phyloP scores from a whole-genome alignment of 1,140 invertebrate species.

The Adoxophyes honmai region DNA sequence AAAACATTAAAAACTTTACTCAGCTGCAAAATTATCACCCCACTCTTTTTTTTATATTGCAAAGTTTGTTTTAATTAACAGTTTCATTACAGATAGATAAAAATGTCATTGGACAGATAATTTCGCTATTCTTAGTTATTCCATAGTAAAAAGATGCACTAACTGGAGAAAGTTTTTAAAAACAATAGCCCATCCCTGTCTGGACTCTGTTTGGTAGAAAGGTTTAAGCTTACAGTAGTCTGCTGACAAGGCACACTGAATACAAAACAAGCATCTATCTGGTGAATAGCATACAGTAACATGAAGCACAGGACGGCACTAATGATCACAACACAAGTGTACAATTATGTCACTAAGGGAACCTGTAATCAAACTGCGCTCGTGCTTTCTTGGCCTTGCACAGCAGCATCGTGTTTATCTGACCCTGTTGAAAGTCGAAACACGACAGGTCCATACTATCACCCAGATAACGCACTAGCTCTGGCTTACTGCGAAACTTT shows the following conservation, averaged over 20 bases:
- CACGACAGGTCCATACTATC: constrained; percentile 87
- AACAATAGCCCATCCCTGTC: too few species aligned
- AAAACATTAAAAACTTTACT: too few species aligned
- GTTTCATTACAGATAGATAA: too few species aligned
- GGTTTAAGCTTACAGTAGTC: too few species aligned
- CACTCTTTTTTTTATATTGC: too few species aligned
- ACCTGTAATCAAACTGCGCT: constrained; percentile 83
- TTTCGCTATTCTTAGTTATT: too few species aligned
- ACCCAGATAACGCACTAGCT: constrained; percentile 86
- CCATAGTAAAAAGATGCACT: too few species aligned
- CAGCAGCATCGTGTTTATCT: constrained; percentile 81
- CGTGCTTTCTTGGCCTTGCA: constrained; percentile 82
- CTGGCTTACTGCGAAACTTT: constrained; percentile 89
- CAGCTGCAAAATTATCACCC: too few species aligned
- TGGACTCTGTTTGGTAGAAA: too few species aligned
- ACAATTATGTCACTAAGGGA: constrained; percentile 63
- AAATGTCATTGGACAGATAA: too few species aligned
- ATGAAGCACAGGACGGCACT: constrained; percentile 64
- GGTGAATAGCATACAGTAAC: constrained; percentile 47
- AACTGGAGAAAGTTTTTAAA: too few species aligned
- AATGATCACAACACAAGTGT: constrained; percentile 71
- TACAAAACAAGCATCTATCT: constrained; percentile 39
- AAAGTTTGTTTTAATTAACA: too few species aligned
- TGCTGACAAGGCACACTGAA: constrained; percentile 26
- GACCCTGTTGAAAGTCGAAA: constrained; percentile 90